These are phyloP conservation scores for Thumatha senex DNA, from an alignment of 2,888 invertebrate species.

Conservation along the genomic window DNA sequence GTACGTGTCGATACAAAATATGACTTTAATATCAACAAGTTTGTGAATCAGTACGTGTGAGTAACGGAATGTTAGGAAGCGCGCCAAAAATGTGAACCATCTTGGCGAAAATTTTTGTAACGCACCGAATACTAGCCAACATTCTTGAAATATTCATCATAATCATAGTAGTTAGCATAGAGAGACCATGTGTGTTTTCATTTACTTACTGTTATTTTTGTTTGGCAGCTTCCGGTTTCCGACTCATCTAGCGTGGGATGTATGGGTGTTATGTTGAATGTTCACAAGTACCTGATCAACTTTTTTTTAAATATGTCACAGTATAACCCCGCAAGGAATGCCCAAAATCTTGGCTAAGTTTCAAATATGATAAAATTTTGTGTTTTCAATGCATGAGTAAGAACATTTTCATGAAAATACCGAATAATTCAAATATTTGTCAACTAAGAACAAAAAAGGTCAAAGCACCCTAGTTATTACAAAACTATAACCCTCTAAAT, in stretches of 20 bases:
- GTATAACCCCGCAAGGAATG: slow-evolving; percentile 12
- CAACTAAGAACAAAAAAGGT: background rate
- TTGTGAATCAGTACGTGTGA: slow-evolving; percentile 23
- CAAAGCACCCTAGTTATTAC: background rate
- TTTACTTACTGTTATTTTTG: background rate
- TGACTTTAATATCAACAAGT: slow-evolving; percentile 11
- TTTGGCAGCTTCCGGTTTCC: background rate
- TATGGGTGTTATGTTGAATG: background rate
- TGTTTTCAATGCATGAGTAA: slow-evolving; percentile 15
- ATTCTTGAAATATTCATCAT: background rate
- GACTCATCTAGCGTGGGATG: background rate
- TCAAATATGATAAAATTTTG: slow-evolving; percentile 19
- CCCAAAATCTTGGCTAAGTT: slow-evolving; percentile 24
- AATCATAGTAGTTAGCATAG: background rate
- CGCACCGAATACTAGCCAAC: slow-evolving; percentile 11
- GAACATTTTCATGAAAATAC: background rate
- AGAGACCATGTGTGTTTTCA: background rate
- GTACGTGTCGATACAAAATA: slow-evolving; percentile 1
- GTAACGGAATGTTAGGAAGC: slow-evolving; percentile 20
- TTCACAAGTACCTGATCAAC: background rate
- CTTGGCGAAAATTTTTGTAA: slow-evolving; percentile 17
- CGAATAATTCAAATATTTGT: background rate
- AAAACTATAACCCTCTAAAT: slow-evolving; percentile 2
- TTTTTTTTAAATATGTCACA: background rate
- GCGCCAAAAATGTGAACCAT: slow-evolving; percentile 27